Conservation (phyloP, 2,113 vertebrate genomes). For the Morone saxatilis region DNA sequence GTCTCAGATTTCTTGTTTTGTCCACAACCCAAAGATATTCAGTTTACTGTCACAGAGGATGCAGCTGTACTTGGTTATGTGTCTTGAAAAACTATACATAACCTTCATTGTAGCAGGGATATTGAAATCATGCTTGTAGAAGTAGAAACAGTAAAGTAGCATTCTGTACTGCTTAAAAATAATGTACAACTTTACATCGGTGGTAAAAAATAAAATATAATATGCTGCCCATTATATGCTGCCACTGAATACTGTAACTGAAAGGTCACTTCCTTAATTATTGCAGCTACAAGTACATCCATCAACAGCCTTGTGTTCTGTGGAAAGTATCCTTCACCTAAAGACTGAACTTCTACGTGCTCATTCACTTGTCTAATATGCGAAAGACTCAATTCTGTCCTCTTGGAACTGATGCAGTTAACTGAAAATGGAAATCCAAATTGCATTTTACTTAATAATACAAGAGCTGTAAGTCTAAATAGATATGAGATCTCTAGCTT, state of each 20-base stretch:
- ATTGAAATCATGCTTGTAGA: not conserved
- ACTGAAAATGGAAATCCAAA: not conserved
- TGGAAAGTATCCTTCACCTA: not conserved
- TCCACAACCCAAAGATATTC: too few relatives aligned
- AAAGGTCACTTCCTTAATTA: not conserved
- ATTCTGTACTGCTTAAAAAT: not conserved
- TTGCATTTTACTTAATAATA: not conserved
- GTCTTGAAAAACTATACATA: not conserved
- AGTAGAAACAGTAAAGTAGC: too few relatives aligned
- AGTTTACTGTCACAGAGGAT: not conserved
- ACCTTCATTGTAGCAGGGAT: not conserved
- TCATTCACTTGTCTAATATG: not conserved
- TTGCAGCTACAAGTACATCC: slow-evolving; percentile 2
- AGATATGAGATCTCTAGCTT: not conserved
- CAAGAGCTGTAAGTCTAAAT: slow-evolving; percentile 1
- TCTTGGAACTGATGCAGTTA: slow-evolving; percentile 7
- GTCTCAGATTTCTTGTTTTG: too few relatives aligned
- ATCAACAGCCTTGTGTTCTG: not conserved
- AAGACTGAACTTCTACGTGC: not conserved
- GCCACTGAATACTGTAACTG: not conserved
- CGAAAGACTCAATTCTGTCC: slow-evolving; percentile 3
- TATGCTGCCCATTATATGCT: not conserved
- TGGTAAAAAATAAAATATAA: not conserved
- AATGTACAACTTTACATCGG: not conserved
- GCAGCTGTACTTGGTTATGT: not conserved